phyloP scores from a whole-genome alignment of 2,113 vertebrate species.

The Oenanthe oenanthe region DNA sequence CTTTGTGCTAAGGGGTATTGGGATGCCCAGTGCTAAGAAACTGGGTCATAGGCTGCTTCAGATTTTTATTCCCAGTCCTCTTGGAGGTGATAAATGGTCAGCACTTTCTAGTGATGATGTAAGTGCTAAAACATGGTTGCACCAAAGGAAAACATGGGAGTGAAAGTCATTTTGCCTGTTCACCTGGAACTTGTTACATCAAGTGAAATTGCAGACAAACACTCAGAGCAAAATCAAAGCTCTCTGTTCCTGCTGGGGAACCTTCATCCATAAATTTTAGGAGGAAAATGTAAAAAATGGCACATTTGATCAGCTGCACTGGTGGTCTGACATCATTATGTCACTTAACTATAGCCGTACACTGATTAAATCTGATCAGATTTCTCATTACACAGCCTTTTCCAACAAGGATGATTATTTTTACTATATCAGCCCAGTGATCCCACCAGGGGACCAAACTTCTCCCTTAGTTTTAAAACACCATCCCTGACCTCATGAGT shows the following conservation, averaged over 20 bases:
- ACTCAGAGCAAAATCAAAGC: background rate
- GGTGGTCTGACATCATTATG: background rate
- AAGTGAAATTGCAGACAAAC: background rate
- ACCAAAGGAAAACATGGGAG: background rate
- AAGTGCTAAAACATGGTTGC: background rate
- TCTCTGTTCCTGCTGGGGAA: background rate
- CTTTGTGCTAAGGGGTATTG: background rate
- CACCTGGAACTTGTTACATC: conserved; percentile 8
- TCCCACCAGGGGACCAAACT: background rate
- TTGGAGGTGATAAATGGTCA: background rate
- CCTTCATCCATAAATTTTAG: background rate
- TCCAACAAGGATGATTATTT: background rate
- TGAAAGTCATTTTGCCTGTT: background rate
- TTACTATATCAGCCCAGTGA: background rate
- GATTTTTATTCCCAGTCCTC: background rate
- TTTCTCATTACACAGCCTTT: background rate
- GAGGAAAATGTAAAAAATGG: background rate
- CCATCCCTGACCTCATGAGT: background rate
- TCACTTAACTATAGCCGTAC: background rate
- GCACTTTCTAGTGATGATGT: background rate
- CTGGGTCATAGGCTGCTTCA: background rate
- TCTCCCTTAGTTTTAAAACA: background rate
- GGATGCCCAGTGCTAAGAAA: background rate
- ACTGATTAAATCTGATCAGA: background rate
- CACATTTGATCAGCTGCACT: background rate